Evolutionary conservation across 2,113 vertebrate genomes (phyloP), one percentile per base, ranked within the genome.

Genomic region (Maccullochella peelii): DNA sequence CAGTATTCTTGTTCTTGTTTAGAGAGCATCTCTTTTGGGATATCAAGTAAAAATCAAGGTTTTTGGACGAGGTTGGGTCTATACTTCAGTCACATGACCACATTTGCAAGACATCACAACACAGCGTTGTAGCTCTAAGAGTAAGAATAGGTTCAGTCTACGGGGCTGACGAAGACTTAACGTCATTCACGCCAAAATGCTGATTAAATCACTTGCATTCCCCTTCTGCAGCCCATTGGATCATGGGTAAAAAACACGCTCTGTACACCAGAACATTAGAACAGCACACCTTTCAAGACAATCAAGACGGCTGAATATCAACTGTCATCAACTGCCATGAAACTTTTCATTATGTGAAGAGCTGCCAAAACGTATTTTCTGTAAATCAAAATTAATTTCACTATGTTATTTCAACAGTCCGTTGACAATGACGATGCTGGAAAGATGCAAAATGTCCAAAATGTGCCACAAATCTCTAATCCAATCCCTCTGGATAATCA

Each of bases 21-120:
- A 15, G 2, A 57, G 18, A 49, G 27, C 25, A 55, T 77, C 55
- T 71, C 49, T 52, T 63, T 38, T 40, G 58, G 14, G n/a, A 38
- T 36, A 14, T 82, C 2, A 33, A 49, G 67, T 85, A 50, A 67
- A 61, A 74, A 42, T 65, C 63, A 61, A 71, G 38, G 21, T 79
- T 69, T 62, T 18, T 58, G 36, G 68, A 69, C 15, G 1, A 47
- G 59, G 33, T 58, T 38, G 44, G 25, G 52, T 42, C 74, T n/a
- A 23, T 38, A 63, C 42, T 36, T 73, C 12, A 27, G 23, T 36
- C 33, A 72, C 38, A 6, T 25, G 49, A 78, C 15, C 54, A 59
- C 20, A 38, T 82, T 55, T 50, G 55, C 36, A 40, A 16, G 20
- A 63, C 27, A 55, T 66, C 58, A 76, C 54, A 69, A 8, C 21